Base-by-base conservation (phyloP, 2,888 invertebrate genomes). In the Erpobdella octoculata region DNA sequence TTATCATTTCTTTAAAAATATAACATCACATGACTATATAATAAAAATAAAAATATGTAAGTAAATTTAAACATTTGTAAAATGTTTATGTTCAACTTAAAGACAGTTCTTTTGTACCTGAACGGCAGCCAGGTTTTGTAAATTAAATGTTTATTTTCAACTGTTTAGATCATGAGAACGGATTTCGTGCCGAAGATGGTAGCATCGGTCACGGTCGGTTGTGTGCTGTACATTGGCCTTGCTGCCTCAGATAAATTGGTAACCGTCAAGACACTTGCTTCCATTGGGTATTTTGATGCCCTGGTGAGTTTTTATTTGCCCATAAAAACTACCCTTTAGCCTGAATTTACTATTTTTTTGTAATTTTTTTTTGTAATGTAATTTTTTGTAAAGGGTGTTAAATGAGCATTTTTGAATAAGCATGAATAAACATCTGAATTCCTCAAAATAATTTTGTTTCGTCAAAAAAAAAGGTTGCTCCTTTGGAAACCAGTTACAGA, bases 171-270 rank as follows among this genome's bases (percentile, higher is more conserved):
- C 4, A 77, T 81, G 73, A 79, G 79, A 18, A 81, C 81, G 18
- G 78, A 79, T 65, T 81, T 81, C 72, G 77, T 82, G 35, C 82
- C 82, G 0, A 82, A 82, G 73, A 76, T 80, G 69, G 79, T 79
- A 25, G 77, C 78, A 35, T 79, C 80, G 15, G 76, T 80, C 62
- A 75, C 76, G 3, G 67, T 71, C 9, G 73, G 75, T 36, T 76
- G 77, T 31, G 72, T 68, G n/a, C 61, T 77, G 62, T 75, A 75
- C 62, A 53, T 77, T 3, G 70, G 74, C 25, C 53, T 76, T 65
- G 72, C 73, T 12, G 71, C 72, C 4, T 67, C 75, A 8, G 73
- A 75, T 59, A 59, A 74, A 31, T 71, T 77, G 41, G 70, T 77
- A 53, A 75, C 75, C 8, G 72, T 75, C 38, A 75, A 76, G 38